Base-by-base conservation (phyloP, 2,113 vertebrate species). In the Tetraodon nigroviridis region DNA sequence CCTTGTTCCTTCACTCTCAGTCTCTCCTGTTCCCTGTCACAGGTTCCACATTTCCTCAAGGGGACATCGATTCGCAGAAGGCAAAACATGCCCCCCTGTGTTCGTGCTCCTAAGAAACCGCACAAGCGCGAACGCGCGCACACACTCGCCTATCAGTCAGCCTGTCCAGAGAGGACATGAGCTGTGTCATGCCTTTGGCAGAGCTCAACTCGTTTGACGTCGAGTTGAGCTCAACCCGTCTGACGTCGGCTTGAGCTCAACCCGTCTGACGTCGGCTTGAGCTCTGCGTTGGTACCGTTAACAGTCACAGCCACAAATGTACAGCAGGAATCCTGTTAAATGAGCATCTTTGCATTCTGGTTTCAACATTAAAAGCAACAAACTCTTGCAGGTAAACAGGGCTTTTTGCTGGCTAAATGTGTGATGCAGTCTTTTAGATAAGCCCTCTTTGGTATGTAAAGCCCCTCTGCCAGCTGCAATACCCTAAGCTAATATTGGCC, bases 51-150 rank as follows among this genome's bases (percentile, higher is more conserved):
- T 61, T 84, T 84, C 79, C 82, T 81, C 37, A 20, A 85, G 82
- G 78, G 71, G 77, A 84, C 77, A 86, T 78, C 67, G 80, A 84
- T 85, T 82, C 86, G 79, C 82, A 84, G 49, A 53, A 82, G 82
- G 79, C 84, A 63, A 80, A 76, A 82, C 77, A 71, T 67, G 81
- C 69, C 71, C 63, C 71, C 73, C 58, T 71, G 72, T 79, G 58
- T 59, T 70, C 64, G 62, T 57, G 71, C 80, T 61, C 70, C 56
- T 56, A 47, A 58, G 65, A 59, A 68, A 53, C 61, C 56, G 29
- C 50, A 55, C 59, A 53, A 18, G 11, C 55, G 41, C 72, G 16
- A 5, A 54, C 18, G 49, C 48, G 56, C 24, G 48, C 11, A 19
- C 29, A 40, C 19, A 49, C 51, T 52, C 18, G 53, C 64, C 22